phyloP scores from a whole-genome alignment of 2,888 invertebrate genomes.

The Eristalis pertinax region DNA sequence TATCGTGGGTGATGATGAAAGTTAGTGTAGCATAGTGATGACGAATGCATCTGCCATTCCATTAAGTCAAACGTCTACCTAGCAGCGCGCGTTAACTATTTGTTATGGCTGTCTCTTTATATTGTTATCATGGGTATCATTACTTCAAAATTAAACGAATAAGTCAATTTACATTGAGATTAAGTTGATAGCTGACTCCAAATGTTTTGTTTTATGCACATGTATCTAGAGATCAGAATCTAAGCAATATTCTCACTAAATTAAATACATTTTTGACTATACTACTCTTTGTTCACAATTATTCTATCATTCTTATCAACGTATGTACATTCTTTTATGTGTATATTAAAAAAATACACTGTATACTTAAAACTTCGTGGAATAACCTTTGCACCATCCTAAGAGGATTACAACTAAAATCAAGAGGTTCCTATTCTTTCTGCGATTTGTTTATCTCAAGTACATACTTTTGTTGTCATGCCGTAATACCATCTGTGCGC shows the following conservation, averaged over 20 bases:
- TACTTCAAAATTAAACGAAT: background rate
- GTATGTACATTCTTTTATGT: background rate
- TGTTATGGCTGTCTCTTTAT: conserved; percentile 17
- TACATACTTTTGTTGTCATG: conserved; percentile 26
- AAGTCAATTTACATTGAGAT: too few species aligned
- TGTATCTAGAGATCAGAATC: too few species aligned
- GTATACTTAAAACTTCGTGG: background rate
- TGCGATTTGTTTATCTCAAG: conserved; percentile 47
- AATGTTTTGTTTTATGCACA: too few species aligned
- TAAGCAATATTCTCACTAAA: too few species aligned
- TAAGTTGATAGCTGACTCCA: too few species aligned
- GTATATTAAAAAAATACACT: background rate
- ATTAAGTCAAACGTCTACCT: conserved; percentile 39
- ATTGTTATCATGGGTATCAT: conserved; percentile 18
- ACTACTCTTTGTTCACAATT: background rate
- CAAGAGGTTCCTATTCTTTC: conserved; percentile 49
- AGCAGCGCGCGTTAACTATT: conserved; percentile 24
- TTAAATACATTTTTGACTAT: too few species aligned
- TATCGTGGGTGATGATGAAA: conserved; percentile 64
- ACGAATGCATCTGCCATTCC: conserved; percentile 59
- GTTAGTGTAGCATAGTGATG: conserved; percentile 58
- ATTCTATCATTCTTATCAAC: conserved; percentile 9
- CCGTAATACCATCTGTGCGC: background rate
- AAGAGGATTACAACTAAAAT: conserved; percentile 50
- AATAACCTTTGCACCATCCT: conserved; percentile 3